Conservation (phyloP, 2,113 vertebrate genomes). For the Chaetura pelagica region DNA sequence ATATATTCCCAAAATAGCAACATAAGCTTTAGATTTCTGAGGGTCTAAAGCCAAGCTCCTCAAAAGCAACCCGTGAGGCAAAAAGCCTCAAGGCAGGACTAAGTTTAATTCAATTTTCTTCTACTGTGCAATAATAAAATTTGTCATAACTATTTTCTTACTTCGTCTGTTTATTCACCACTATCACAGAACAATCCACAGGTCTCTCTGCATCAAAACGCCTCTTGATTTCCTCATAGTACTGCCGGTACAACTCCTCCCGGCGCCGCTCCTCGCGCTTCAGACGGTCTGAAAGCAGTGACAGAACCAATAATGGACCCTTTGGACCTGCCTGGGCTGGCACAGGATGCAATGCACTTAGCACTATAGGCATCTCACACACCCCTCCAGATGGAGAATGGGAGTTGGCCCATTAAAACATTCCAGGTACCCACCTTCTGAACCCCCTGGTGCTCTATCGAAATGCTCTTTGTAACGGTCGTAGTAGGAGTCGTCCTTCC, state of each 20-base stretch:
- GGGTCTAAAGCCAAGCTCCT: neutral
- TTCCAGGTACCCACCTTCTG: conserved; percentile 80
- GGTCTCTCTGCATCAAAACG: conserved; percentile 92
- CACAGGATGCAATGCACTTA: fast-evolving
- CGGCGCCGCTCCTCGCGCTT: conserved; percentile 90
- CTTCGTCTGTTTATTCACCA: conserved; percentile 97
- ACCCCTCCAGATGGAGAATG: neutral
- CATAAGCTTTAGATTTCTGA: neutral
- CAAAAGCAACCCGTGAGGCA: neutral
- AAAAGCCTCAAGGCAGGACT: neutral
- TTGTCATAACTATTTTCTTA: conserved; percentile 68
- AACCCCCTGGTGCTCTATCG: conserved; percentile 82
- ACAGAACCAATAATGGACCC: neutral
- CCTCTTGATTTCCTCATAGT: conserved; percentile 95
- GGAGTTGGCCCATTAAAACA: fast-evolving
- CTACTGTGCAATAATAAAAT: neutral
- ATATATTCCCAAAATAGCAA: neutral
- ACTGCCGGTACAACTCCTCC: conserved; percentile 94
- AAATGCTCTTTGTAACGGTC: conserved; percentile 89
- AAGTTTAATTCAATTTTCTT: neutral
- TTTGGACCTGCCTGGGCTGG: neutral
- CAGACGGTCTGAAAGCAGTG: conserved; percentile 77
- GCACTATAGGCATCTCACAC: neutral
- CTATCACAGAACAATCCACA: conserved; percentile 97
- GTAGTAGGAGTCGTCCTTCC: conserved; percentile 87